Percentiles rank a stretch among this genome's conserved stretches.
Conservation (phyloP, 2,113 vertebrate species). For the Ptilorrhoa leucosticta region DNA sequence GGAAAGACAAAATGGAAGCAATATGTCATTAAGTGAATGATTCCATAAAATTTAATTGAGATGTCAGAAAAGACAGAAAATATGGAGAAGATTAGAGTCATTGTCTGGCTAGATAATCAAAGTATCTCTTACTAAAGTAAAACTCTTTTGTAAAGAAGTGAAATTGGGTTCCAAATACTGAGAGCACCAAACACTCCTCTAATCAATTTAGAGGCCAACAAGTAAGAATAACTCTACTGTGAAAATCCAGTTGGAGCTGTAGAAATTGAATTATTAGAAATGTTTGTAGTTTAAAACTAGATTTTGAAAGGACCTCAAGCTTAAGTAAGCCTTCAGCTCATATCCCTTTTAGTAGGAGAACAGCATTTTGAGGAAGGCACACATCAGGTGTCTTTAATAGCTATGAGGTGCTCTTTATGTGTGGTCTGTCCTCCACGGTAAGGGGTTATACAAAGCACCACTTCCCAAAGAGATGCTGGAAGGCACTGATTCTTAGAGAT, state of each 20-base stretch:
- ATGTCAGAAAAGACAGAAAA: not conserved
- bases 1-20: not conserved
- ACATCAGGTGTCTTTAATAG: not conserved
- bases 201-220: not conserved
- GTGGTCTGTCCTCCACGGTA: rapidly evolving
- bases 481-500: not conserved
- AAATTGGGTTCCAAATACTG: not conserved
- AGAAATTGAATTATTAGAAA: not conserved
- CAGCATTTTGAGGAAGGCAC: not conserved
- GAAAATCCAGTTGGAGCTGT: not conserved
- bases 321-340: not conserved
- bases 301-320: not conserved
- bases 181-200: not conserved
- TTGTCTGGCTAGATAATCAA: not conserved
- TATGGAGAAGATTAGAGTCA: not conserved
- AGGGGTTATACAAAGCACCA: not conserved
- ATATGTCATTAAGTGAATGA: not conserved
- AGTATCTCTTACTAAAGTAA: not conserved
- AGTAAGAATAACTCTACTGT: not conserved
- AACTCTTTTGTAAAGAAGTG: not conserved
- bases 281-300: not conserved
- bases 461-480: not conserved
- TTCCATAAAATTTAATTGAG: not conserved
- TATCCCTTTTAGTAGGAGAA: not conserved
- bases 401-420: not conserved